Evolutionary conservation across 2,113 vertebrate genomes (phyloP).

Genomic region (Procavia capensis): DNA sequence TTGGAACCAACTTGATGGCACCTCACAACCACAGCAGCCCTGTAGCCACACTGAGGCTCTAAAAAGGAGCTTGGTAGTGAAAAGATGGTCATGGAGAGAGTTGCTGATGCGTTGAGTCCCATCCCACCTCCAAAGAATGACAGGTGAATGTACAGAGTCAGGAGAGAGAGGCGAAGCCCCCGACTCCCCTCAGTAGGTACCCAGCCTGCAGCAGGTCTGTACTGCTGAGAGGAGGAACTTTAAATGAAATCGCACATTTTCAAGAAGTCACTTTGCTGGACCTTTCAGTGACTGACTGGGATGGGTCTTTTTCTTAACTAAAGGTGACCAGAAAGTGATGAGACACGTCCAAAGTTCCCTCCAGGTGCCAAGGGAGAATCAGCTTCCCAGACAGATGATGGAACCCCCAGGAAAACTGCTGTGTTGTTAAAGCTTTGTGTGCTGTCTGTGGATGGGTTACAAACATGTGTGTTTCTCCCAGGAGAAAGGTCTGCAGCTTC

Average conservation of each 20-base stretch:
- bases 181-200: no score
- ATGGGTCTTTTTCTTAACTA: background rate
- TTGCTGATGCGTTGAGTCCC: background rate
- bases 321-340: background rate
- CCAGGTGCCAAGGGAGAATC: background rate
- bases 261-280: background rate
- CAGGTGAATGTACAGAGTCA: fast-evolving
- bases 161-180: background rate
- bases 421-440: fast-evolving
- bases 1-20: no score
- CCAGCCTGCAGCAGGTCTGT: fast-evolving
- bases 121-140: background rate
- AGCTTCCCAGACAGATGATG: background rate
- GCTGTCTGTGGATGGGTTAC: fast-evolving
- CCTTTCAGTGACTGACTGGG: no score
- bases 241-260: background rate
- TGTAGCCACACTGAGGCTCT: fast-evolving
- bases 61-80: background rate
- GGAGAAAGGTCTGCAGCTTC: fast-evolving
- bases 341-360: no score
- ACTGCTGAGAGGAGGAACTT: background rate
- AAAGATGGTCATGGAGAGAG: background rate
- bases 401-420: background rate
- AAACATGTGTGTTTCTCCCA: fast-evolving
- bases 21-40: no score